Evolutionary conservation across 2,113 vertebrate species (phyloP), one percentile per base, ranked within the genome.

Genomic region (Enhydra lutris): DNA sequence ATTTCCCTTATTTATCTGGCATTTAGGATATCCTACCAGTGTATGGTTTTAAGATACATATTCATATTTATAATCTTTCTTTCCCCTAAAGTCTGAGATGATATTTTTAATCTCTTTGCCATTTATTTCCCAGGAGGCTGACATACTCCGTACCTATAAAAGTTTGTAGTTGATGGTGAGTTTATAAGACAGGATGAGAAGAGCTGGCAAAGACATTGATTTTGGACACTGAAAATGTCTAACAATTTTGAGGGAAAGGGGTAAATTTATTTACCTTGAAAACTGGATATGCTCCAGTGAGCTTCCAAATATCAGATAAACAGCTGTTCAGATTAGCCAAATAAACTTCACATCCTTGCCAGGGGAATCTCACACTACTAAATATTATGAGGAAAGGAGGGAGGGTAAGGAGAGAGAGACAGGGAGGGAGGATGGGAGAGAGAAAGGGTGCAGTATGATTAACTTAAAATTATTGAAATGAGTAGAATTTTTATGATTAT

Each of bases 401-500:
- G 39, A 47, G 20, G 23, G 6, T 4, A 18, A 57, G 59, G 55
- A 24, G 69, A 1, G 47, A 15, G 4, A 31, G 31, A 34, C 3
- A 7, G n/a, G 0, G 24, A 57, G 61, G n/a, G 4, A 34, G 12
- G n/a, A 39, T 87, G 31, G 34, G 50, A 89, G 63, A 52, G 45
- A 29, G 3, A 21, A 57, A 39, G 47, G 1, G 4, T 63, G 2
- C 23, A 67, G 55, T 78, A 91, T 93, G 73, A 97, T 96, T 94
- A 95, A 93, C 78, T 95, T 94, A 95, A 97, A 97, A 89, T 91
- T 97, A 97, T 96, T 97, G 94, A 97, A 97, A 97, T 95, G 91
- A 95, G 81, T n/a, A 80, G 39, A 55, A 78, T 74, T 94, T 97
- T 96, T 93, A 21, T 94, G 95, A 83, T 86, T 36, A 84, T 97